phyloP scores from a whole-genome alignment of 2,797 vertebrate genomes.

The Gymnothorax reevesii region DNA sequence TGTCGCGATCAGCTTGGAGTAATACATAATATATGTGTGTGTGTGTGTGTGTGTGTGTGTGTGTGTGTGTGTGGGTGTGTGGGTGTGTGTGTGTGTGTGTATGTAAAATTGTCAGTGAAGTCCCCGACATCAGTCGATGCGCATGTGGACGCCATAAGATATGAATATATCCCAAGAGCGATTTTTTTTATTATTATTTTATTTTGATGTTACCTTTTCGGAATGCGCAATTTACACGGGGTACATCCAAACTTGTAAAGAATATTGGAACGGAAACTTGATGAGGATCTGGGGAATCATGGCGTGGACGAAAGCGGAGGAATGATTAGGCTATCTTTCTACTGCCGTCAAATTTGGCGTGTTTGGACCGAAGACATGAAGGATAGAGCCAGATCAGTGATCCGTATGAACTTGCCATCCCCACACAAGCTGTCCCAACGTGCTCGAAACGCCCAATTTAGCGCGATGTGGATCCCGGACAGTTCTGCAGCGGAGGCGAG shows the following conservation, averaged over 20 bases:
- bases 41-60: too few relatives aligned
- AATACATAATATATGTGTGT: too few relatives aligned
- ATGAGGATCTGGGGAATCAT: not conserved
- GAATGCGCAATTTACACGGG: not conserved
- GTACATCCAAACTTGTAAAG: not conserved
- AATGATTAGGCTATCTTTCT: not conserved
- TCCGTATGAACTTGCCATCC: not conserved
- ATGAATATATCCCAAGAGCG: not conserved
- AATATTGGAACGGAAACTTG: not conserved
- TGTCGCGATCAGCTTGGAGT: not conserved
- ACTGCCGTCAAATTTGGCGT: not conserved
- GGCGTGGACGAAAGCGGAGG: not conserved
- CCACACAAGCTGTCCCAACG: slow-evolving; percentile 7
- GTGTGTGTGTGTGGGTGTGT: too few relatives aligned
- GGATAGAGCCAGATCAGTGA: not conserved
- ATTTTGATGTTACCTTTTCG: not conserved
- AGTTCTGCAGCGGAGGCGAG: not conserved
- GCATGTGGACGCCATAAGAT: not conserved
- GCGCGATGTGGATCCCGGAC: not conserved
- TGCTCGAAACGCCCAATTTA: slow-evolving; percentile 15
- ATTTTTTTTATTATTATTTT: not conserved
- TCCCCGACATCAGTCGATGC: not conserved
- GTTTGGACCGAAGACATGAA: not conserved
- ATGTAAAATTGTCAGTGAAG: not conserved
- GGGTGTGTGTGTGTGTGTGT: too few relatives aligned